Conservation (phyloP, 2,113 vertebrate genomes). For the Colossoma macropomum region DNA sequence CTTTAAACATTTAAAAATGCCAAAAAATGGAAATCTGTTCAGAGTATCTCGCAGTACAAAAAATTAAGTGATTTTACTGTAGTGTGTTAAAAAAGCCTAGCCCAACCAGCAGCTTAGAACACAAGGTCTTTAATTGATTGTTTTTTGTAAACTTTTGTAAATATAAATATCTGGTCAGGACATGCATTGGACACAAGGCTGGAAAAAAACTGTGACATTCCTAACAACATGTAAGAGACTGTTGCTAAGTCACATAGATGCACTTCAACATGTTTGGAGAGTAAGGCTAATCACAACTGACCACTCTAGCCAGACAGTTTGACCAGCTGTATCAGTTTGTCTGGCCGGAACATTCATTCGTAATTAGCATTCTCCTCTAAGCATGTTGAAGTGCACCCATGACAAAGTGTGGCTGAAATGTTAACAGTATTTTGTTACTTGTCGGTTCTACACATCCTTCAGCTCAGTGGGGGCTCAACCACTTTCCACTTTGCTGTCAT, state of each 20-base stretch:
- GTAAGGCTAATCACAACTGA: background rate
- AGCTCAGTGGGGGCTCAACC: conserved; percentile 21
- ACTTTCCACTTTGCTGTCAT: conserved; percentile 46
- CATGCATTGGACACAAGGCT: no score
- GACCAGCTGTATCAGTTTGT: background rate
- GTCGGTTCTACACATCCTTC: background rate
- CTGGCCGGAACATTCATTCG: background rate
- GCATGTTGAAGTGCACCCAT: background rate
- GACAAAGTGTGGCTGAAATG: background rate
- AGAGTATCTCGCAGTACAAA: no score
- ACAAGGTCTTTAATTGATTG: no score
- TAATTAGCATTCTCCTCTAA: background rate
- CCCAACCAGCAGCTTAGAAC: no score
- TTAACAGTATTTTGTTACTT: background rate
- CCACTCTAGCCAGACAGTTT: background rate
- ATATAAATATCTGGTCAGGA: no score
- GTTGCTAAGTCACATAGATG: background rate
- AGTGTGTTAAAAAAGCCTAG: no score
- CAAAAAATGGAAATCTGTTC: no score
- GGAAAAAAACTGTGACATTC: no score
- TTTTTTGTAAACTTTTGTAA: no score
- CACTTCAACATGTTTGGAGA: background rate
- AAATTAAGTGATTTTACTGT: no score
- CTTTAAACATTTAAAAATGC: no score
- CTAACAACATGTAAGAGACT: no score